Evolutionary conservation across 2,797 vertebrate species (phyloP), one percentile per base, ranked within the genome.

Genomic region (Parambassis ranga): DNA sequence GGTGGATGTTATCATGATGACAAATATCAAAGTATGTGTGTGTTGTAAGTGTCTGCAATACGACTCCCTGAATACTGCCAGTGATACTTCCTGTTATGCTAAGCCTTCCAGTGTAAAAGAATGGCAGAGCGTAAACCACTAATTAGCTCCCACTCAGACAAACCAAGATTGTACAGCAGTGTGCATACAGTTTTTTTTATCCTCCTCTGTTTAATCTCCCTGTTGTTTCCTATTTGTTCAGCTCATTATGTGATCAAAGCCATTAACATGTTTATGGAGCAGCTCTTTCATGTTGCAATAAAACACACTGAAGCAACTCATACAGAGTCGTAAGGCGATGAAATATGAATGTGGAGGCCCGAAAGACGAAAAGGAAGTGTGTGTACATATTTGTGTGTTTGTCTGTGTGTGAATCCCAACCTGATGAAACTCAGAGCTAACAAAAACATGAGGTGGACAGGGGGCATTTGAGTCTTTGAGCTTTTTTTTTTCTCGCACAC

Each of bases 1-100:
- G 89, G 90, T 90, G 86, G 90, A 94, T 93, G 93, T 94, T 93
- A 91, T 92, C 92, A 91, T 92, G 91, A 93, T 91, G 90, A 94
- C 92, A 91, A 92, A 92, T 93, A 92, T 93, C 92, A 94, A 90
- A 88, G 88, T 90, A 89, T 52, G 37, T 19, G 35, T 53, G 62
- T 57, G 53, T 36, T 56, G 58, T 61, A 41, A 38, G 19, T 38
- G 19, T 26, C 31, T 41, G 24, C 18, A 33, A 27, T 43, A 14
- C 6, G 73, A 92, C 92, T 93, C 92, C 90, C 91, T 87, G 92
- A 91, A 92, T 93, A 91, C 92, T 92, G 93, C 75, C 47, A 38
- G 15, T 30, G 92, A 46, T 49, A 60, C 36, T 81, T 79, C 76
- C 75, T 80, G 82, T 78, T 79, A 52, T 62, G 39, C 41, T n/a